A percentile compares a stretch with the other conserved stretches of the same genome.
Conservation (phyloP, 2,113 vertebrate species). For the Pica pica region DNA sequence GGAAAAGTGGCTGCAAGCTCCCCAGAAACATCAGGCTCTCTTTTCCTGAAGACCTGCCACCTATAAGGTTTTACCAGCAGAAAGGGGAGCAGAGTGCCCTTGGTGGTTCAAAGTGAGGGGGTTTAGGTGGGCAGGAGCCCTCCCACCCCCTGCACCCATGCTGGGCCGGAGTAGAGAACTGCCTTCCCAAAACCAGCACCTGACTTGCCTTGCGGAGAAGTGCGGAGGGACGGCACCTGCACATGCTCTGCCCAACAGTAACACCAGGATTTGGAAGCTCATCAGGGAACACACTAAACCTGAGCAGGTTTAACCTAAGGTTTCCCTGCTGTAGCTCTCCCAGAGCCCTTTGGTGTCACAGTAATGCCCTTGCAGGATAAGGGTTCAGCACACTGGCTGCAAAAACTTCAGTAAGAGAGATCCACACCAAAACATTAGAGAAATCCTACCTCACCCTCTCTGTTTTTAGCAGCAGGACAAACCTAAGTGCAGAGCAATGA, state of each 20-base stretch:
- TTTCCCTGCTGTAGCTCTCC: fast-evolving
- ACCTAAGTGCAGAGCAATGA: not conserved
- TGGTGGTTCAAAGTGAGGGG: fast-evolving
- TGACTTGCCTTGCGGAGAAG: not conserved
- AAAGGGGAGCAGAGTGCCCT: not conserved
- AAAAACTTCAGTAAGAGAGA: not conserved
- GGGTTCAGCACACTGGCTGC: not conserved
- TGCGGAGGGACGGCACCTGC: no score
- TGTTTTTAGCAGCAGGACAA: not conserved
- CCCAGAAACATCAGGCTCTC: not conserved
- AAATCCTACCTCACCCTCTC: not conserved
- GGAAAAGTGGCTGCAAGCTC: not conserved
- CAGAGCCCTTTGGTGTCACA: not conserved
- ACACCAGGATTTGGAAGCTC: not conserved
- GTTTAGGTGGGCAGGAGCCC: fast-evolving
- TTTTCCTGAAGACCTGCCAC: not conserved
- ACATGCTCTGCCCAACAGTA: fast-evolving
- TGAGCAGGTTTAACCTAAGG: fast-evolving
- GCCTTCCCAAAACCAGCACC: not conserved
- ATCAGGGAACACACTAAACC: not conserved
- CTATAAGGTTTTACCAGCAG: fast-evolving
- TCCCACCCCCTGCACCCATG: not conserved
- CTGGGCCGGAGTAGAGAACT: not conserved
- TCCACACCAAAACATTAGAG: not conserved
- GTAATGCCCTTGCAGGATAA: fast-evolving